Evolutionary conservation across 2,888 invertebrate species (phyloP).

Genomic region (Trichopoda pennipes): DNA sequence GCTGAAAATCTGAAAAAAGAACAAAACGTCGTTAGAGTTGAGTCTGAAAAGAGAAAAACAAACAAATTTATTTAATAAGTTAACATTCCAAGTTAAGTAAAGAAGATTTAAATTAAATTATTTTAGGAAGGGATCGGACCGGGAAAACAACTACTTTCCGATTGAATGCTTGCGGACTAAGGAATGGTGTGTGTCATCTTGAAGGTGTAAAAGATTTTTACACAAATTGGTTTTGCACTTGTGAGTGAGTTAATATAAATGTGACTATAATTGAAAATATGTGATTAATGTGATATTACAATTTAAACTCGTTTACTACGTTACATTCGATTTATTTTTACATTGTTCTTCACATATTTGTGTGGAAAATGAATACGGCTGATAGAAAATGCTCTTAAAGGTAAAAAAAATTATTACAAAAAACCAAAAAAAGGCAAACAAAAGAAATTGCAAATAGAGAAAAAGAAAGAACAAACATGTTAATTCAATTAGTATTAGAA

Average conservation of each 20-base stretch:
- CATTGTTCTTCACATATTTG: constrained; percentile 25
- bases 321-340: background rate
- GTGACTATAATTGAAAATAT: too few species aligned
- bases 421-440: constrained; percentile 12
- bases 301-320: background rate
- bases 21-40: constrained; percentile 28
- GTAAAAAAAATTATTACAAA: background rate
- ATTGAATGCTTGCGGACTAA: too few species aligned
- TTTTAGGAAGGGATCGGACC: constrained; percentile 5
- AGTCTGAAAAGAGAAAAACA: constrained; percentile 64
- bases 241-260: too few species aligned
- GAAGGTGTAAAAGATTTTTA: constrained; percentile 1
- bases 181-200: background rate
- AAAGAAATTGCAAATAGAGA: constrained; percentile 15
- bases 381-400: constrained; percentile 38
- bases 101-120: background rate
- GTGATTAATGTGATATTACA: background rate
- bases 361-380: constrained; percentile 24
- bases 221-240: too few species aligned
- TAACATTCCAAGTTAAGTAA: background rate
- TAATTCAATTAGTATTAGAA: constrained; percentile 68
- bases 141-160: too few species aligned
- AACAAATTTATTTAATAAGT: constrained; percentile 21
- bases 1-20: constrained; percentile 66
- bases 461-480: constrained; percentile 50